Percentiles rank a stretch among this genome's conserved stretches.
phyloP scores from a whole-genome alignment of 1,140 invertebrate species.

The Drosophila busckii region DNA sequence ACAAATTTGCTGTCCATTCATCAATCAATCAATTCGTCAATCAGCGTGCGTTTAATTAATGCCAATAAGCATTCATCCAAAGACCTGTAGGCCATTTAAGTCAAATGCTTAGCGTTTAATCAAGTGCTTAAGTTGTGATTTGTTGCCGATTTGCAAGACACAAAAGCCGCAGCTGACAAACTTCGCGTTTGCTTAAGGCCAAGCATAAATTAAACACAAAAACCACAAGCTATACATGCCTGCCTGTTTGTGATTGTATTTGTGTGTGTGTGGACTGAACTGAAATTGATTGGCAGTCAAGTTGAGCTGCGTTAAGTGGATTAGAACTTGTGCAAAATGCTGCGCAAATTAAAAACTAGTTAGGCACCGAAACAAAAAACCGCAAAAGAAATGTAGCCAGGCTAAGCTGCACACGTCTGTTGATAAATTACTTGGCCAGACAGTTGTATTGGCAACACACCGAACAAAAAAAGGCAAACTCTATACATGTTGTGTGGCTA shows the following conservation, averaged over 20 bases:
- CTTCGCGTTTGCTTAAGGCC: neutral
- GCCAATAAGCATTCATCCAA: conserved; percentile 7
- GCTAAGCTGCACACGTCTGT: conserved; percentile 37
- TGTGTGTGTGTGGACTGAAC: conserved; percentile 2
- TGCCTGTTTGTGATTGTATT: too few relatives aligned
- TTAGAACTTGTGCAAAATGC: conserved; percentile 39
- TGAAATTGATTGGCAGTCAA: conserved; percentile 32
- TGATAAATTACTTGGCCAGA: conserved; percentile 20
- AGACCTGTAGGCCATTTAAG: conserved; percentile 20
- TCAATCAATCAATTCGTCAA: conserved; percentile 28
- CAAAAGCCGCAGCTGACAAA: conserved; percentile 36
- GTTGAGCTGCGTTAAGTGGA: conserved; percentile 48
- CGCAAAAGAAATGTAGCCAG: conserved; percentile 3
- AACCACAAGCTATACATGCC: conserved; percentile 22
- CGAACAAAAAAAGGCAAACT: too few relatives aligned
- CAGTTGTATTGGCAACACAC: conserved; percentile 1
- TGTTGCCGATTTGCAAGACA: conserved; percentile 30
- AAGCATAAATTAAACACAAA: conserved; percentile 32
- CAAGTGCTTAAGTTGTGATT: conserved; percentile 37
- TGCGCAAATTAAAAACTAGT: conserved; percentile 50
- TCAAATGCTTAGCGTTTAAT: conserved; percentile 29
- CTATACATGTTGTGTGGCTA: too few relatives aligned
- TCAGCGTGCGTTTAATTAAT: conserved; percentile 25
- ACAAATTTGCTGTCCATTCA: too few relatives aligned
- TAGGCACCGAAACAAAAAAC: conserved; percentile 12